A percentile compares a stretch with the other conserved stretches of the same genome.
These are phyloP conservation scores for Remorina albescens DNA, from an alignment of 2,797 vertebrate genomes.

Conservation along the genomic window DNA sequence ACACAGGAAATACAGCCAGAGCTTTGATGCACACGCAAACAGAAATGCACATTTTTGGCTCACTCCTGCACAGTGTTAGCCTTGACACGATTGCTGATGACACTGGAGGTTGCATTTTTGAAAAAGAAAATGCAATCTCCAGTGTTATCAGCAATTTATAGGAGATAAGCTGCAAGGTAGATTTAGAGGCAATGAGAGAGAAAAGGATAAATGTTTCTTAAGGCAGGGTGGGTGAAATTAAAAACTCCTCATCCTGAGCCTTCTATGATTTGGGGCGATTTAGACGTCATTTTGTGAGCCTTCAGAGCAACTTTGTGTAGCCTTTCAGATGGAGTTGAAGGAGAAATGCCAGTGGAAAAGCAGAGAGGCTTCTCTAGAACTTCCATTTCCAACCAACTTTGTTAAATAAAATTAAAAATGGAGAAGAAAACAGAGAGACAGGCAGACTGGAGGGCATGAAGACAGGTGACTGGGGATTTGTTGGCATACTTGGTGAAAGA, in stretches of 20 bases:
- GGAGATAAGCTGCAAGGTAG: slow-evolving; percentile 37
- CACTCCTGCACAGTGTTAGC: slow-evolving; percentile 17
- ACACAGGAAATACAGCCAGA: too few species aligned
- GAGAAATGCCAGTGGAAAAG: slow-evolving; percentile 42
- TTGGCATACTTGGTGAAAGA: neutral
- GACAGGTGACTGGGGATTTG: slow-evolving; percentile 7
- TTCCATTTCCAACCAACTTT: slow-evolving; percentile 36
- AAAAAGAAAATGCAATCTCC: too few species aligned
- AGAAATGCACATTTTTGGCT: too few species aligned
- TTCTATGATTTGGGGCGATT: slow-evolving; percentile 71
- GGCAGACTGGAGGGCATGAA: neutral
- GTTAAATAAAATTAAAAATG: slow-evolving; percentile 21
- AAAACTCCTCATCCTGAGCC: slow-evolving; percentile 70
- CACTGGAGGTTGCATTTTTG: slow-evolving; percentile 26
- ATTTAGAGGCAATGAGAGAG: slow-evolving; percentile 16
- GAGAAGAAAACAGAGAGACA: neutral
- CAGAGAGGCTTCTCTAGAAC: slow-evolving; percentile 31
- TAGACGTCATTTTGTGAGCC: slow-evolving; percentile 74
- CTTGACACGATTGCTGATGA: slow-evolving; percentile 26
- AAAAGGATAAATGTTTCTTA: slow-evolving; percentile 35
- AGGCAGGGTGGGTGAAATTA: slow-evolving; percentile 70
- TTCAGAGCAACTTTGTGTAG: slow-evolving; percentile 61
- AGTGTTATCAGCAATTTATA: neutral
- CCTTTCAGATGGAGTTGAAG: slow-evolving; percentile 33
- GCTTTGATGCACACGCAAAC: too few species aligned